Base-by-base conservation (phyloP, 2,797 vertebrate genomes). In the Epinephelus malabaricus region DNA sequence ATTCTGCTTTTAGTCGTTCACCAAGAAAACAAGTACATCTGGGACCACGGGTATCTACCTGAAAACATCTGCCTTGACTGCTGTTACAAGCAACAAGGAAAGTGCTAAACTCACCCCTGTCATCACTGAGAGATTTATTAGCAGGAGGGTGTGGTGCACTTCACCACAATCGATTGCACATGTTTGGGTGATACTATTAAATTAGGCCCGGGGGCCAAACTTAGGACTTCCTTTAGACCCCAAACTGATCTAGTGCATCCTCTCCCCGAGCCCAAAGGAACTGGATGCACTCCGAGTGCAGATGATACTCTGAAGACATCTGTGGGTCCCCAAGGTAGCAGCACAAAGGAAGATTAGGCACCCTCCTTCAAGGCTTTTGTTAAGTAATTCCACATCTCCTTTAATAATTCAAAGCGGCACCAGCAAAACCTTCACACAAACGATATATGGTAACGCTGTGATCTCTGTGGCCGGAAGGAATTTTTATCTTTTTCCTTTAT, bases 351-450 rank as follows among this genome's bases (percentile, higher is more conserved):
- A 93, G 91, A 94, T 93, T 88, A 93, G 88, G 84, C 85, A 67
- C 86, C 88, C 89, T 81, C 83, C 90, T 88, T 86, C 86, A 84
- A 91, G 88, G 89, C 83, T 88, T 93, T 92, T 90, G 83, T 91
- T 89, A 90, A 94, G 91, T 92, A 90, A 93, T 92, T 91, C 90
- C 84, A 89, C 86, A 86, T 92, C 85, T 86, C 79, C 78, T 90
- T 94, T 88, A 94, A 94, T 95, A 94, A 94, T 94, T 94, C 87
- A 94, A 78, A 69, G 83, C 71, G 1, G 84, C 90, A 88, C 79
- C 50, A 84, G 69, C 84, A 74, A 61, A 83, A 51, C 66, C 71
- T 79, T 68, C 69, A 67, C 82, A 85, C 85, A 78, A 88, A 81
- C 70, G 14, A 82, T 90, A 53, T 85, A 88, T 81, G 69, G 82